These are phyloP conservation scores for Eptatretus burgeri DNA, from an alignment of 2,113 vertebrate species.

Conservation along the genomic window DNA sequence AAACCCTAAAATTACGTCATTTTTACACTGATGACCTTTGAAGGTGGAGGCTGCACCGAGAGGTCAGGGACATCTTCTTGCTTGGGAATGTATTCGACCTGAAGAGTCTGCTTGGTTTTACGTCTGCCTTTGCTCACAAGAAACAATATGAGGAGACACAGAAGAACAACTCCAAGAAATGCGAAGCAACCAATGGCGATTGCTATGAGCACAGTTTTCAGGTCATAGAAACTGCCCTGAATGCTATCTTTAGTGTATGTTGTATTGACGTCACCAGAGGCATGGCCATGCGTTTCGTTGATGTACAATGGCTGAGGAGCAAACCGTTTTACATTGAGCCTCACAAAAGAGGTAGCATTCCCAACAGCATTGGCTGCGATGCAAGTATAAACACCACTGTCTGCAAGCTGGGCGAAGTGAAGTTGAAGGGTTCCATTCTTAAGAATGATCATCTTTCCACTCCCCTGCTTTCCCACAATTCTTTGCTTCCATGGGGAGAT, in stretches of 20 bases:
- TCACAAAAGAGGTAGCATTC: constrained; percentile 85
- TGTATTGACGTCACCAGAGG: too few species aligned
- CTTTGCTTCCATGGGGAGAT: constrained; percentile 51
- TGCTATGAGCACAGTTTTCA: constrained; percentile 2
- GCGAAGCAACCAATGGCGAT: constrained; percentile 1
- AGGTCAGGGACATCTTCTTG: not conserved
- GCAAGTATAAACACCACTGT: constrained; percentile 89
- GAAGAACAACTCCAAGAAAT: constrained; percentile 5
- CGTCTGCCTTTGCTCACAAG: not conserved
- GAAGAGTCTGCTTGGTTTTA: not conserved
- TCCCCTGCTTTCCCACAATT: constrained; percentile 37
- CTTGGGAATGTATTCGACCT: not conserved
- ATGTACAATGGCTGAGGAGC: constrained; percentile 1
- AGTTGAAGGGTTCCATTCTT: constrained; percentile 58
- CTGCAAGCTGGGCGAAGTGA: constrained; percentile 38
- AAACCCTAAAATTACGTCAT: too few species aligned
- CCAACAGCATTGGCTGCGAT: constrained; percentile 83
- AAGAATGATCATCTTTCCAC: constrained; percentile 33
- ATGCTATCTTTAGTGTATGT: too few species aligned
- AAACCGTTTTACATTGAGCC: constrained; percentile 34
- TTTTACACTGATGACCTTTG: too few species aligned
- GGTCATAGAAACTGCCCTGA: not conserved
- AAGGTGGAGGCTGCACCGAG: too few species aligned
- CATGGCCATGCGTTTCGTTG: not conserved
- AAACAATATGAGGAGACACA: constrained; percentile 1